Evolutionary conservation across 2,888 invertebrate species (phyloP).

Genomic region (Apotomis capreana): DNA sequence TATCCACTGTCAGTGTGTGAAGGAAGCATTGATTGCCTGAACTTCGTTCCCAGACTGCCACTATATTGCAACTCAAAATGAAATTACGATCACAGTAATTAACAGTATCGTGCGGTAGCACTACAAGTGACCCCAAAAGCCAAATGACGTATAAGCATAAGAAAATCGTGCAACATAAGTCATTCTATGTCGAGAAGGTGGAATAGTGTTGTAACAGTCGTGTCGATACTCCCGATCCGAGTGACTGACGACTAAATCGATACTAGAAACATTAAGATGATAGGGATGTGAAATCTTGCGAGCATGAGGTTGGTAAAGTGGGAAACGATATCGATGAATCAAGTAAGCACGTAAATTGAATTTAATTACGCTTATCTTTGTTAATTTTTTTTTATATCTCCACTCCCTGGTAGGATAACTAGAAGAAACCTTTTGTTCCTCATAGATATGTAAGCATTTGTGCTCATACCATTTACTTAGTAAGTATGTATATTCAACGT

Average conservation of each 20-base stretch:
- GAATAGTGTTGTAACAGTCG: conserved; percentile 14
- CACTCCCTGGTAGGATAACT: no score
- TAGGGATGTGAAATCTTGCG: not conserved
- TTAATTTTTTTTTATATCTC: no score
- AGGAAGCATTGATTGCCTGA: not conserved
- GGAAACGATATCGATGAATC: no score
- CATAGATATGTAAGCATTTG: no score
- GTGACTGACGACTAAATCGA: conserved; percentile 13
- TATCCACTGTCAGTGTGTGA: no score
- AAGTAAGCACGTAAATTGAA: no score
- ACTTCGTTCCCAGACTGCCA: conserved; percentile 4
- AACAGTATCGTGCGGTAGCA: conserved; percentile 12
- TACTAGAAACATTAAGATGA: not conserved
- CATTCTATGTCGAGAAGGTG: not conserved
- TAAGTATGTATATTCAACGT: no score
- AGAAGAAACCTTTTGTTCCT: no score
- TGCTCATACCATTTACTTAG: no score
- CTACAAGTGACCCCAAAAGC: not conserved
- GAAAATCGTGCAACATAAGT: not conserved
- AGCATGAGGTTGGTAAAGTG: no score
- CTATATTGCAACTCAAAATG: not conserved
- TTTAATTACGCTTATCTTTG: no score
- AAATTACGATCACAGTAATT: conserved; percentile 10
- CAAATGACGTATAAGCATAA: not conserved
- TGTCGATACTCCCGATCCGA: conserved; percentile 13